These are phyloP conservation scores for Vultur gryphus DNA, from an alignment of 2,797 vertebrate species.

Conservation along the genomic window DNA sequence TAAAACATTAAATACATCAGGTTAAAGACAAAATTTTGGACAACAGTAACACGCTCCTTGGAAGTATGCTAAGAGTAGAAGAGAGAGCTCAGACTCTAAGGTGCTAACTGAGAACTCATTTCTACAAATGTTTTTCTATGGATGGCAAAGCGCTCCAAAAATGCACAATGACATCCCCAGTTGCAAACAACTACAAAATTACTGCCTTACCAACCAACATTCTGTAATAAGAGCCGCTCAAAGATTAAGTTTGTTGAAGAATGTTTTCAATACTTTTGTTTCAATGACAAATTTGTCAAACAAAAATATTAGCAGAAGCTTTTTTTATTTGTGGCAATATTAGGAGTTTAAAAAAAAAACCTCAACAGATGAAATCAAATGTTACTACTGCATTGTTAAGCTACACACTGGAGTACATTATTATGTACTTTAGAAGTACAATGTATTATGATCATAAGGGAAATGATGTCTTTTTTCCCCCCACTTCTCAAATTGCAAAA, in stretches of 20 bases:
- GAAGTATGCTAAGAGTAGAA: neutral
- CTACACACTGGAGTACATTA: neutral
- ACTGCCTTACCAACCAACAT: neutral
- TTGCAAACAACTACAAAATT: neutral
- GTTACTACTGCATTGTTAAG: neutral
- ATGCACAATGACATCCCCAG: neutral
- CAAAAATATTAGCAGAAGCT: neutral
- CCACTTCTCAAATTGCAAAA: neutral
- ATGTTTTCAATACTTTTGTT: neutral
- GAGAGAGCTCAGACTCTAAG: neutral
- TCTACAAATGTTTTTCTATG: neutral
- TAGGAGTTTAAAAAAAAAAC: neutral
- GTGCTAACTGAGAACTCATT: neutral
- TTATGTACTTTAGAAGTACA: neutral
- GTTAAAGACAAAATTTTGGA: neutral
- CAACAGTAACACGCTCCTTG: neutral
- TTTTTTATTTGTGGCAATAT: neutral
- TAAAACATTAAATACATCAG: neutral
- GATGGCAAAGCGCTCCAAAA: neutral
- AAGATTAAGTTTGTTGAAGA: neutral
- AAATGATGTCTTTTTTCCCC: fast-evolving
- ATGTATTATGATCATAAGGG: neutral
- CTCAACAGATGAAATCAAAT: neutral
- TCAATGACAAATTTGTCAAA: neutral
- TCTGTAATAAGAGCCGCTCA: neutral